These are phyloP conservation scores for Enteromius thamalakanensis DNA, from an alignment of 2,797 vertebrate genomes.

Conservation along the genomic window DNA sequence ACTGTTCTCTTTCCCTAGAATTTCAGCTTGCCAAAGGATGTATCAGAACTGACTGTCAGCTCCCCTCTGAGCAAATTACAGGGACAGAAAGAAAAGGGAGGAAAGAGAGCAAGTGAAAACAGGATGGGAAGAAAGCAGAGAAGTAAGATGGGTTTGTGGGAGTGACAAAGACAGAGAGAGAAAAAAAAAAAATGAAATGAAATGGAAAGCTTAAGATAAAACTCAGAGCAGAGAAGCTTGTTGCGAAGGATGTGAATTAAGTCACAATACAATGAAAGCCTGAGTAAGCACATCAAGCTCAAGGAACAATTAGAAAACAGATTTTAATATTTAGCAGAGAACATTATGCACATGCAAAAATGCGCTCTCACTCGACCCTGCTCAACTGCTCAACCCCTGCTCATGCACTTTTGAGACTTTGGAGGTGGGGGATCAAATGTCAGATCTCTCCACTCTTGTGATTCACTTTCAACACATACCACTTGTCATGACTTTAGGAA, in stretches of 20 bases:
- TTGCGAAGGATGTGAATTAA: neutral
- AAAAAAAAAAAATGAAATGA: conserved; percentile 26
- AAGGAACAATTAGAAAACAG: neutral
- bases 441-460: too few species aligned
- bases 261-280: neutral
- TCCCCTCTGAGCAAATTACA: conserved; percentile 47
- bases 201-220: conserved; percentile 21
- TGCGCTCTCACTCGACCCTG: too few species aligned
- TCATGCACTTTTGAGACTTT: too few species aligned
- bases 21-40: conserved; percentile 37
- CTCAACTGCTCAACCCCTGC: too few species aligned
- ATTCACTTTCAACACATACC: too few species aligned
- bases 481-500: too few species aligned
- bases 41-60: conserved; percentile 42
- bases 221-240: neutral
- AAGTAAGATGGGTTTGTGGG: conserved; percentile 20
- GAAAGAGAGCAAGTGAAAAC: conserved; percentile 30
- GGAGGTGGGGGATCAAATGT: too few species aligned
- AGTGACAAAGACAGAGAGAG: conserved; percentile 11
- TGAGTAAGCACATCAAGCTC: neutral
- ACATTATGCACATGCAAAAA: too few species aligned
- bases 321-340: neutral
- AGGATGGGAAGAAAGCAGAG: conserved; percentile 19
- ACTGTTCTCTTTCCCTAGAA: conserved; percentile 37
- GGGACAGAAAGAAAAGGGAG: conserved; percentile 40